phyloP scores from a whole-genome alignment of 2,113 vertebrate genomes.

The Piaya cayana region DNA sequence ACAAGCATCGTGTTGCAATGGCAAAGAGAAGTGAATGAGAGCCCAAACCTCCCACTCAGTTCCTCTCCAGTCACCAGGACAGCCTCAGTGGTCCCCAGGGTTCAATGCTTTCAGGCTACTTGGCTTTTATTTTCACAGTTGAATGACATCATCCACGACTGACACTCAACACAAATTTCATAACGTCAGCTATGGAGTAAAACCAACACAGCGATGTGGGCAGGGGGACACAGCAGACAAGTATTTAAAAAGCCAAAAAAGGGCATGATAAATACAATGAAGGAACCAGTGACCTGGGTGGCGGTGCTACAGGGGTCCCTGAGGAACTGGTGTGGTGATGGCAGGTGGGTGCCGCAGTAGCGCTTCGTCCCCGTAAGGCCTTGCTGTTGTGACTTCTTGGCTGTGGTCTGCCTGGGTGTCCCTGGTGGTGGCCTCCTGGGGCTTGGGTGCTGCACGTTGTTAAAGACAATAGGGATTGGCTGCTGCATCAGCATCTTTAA shows the following conservation, averaged over 20 bases:
- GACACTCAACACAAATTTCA: no score
- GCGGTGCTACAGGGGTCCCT: conserved; percentile 71
- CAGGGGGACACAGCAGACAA: rapidly evolving
- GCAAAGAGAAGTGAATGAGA: background rate
- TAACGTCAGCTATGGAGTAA: background rate
- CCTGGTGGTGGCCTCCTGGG: conserved; percentile 58
- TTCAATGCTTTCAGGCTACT: background rate
- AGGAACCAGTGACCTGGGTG: conserved; percentile 74
- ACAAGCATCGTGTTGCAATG: rapidly evolving
- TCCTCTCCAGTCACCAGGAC: background rate
- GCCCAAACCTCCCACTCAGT: background rate
- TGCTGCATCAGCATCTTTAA: conserved; percentile 85
- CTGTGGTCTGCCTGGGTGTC: conserved; percentile 63
- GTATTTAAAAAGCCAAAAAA: background rate
- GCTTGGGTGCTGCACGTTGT: conserved; percentile 63
- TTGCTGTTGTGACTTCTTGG: conserved; percentile 62
- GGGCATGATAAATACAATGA: rapidly evolving
- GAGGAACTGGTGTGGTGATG: conserved; percentile 63
- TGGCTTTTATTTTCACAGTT: background rate
- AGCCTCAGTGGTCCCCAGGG: background rate
- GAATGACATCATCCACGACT: background rate
- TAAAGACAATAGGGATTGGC: conserved; percentile 58
- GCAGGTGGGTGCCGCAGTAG: conserved; percentile 54
- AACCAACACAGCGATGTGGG: background rate
- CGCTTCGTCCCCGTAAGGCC: background rate